Conservation (phyloP, 2,113 vertebrate species). For the Dromas ardeola region DNA sequence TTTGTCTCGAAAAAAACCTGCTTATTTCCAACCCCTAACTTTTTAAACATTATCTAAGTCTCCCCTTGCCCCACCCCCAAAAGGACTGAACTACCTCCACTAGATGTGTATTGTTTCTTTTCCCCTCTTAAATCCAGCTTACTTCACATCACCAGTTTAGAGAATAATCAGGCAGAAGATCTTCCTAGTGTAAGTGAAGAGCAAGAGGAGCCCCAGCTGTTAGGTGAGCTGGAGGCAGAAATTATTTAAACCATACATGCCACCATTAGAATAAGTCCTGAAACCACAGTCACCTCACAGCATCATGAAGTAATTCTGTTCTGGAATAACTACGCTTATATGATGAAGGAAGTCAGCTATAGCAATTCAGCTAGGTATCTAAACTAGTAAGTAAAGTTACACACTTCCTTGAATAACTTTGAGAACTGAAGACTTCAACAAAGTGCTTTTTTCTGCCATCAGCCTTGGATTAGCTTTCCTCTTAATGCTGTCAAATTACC, state of each 20-base stretch:
- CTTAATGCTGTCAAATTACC: neutral
- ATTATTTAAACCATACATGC: neutral
- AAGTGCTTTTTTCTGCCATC: neutral
- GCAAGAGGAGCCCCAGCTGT: neutral
- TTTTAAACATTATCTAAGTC: neutral
- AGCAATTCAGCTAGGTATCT: neutral
- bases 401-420: neutral
- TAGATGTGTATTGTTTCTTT: neutral
- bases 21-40: neutral
- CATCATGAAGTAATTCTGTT: neutral
- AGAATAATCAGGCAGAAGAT: neutral
- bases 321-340: rapidly evolving
- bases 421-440: neutral
- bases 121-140: neutral
- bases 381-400: neutral
- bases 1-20: neutral
- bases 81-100: neutral
- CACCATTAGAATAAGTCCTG: neutral
- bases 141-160: neutral
- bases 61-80: neutral
- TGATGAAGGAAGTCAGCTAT: neutral
- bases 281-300: neutral
- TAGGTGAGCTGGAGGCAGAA: neutral
- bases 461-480: neutral
- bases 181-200: neutral